These are phyloP conservation scores for Ernsta delagoae DNA, from an alignment of 2,888 invertebrate genomes.

Conservation along the genomic window DNA sequence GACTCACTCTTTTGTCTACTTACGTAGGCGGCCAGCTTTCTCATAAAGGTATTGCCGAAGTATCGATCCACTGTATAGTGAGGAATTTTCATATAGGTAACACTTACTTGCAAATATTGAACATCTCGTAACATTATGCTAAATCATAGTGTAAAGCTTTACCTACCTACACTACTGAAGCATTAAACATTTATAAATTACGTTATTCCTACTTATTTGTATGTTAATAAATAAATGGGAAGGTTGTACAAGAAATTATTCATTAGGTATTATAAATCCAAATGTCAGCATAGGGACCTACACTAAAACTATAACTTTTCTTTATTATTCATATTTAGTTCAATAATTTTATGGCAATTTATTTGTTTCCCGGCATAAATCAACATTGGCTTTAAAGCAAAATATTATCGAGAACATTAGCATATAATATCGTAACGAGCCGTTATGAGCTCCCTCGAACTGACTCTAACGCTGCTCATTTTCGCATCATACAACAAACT, in stretches of 20 bases:
- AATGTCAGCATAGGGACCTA: too few species aligned
- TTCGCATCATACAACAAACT: slow-evolving; percentile 60
- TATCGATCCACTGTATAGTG: slow-evolving; percentile 25
- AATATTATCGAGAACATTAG: slow-evolving; percentile 15
- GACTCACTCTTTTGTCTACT: slow-evolving; percentile 70
- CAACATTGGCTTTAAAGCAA: slow-evolving; percentile 5
- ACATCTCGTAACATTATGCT: not conserved
- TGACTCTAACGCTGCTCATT: slow-evolving; percentile 44
- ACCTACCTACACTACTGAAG: not conserved
- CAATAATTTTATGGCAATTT: too few species aligned
- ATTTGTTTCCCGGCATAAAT: not conserved
- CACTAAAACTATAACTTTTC: too few species aligned
- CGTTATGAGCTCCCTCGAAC: slow-evolving; percentile 45
- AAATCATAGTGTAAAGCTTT: not conserved
- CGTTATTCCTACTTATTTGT: too few species aligned
- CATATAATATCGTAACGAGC: slow-evolving; percentile 22
- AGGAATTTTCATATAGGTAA: slow-evolving; percentile 20
- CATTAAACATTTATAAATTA: too few species aligned
- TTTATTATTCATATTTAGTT: too few species aligned
- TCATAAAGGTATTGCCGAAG: slow-evolving; percentile 30
- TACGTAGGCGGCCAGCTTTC: slow-evolving; percentile 39
- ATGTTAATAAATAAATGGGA: too few species aligned
- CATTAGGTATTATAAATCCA: too few species aligned
- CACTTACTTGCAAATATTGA: not conserved
- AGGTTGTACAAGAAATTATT: too few species aligned